A percentile compares a stretch with the other conserved stretches of the same genome.
Conservation (phyloP, 2,888 invertebrate species). For the Nephrotoma guestfalica region DNA sequence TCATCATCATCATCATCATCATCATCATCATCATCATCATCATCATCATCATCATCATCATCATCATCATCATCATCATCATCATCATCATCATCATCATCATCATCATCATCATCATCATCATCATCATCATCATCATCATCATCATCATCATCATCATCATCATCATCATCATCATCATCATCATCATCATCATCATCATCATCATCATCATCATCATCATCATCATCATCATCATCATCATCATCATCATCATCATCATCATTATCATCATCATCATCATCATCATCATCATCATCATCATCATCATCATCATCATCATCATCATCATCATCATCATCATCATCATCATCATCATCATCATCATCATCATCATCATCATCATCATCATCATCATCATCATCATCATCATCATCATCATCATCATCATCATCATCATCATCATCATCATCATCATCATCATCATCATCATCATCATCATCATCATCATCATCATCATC, state of each 20-base stretch:
- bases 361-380: background rate
- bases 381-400: background rate
- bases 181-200: background rate
- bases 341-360: background rate
- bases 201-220: background rate
- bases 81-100: background rate
- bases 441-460: background rate
- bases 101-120: background rate
- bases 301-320: background rate
- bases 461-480: background rate
- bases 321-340: background rate
- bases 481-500: background rate
- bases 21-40: background rate
- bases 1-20: background rate
- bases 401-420: background rate
- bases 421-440: background rate
- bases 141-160: background rate
- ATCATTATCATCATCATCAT: background rate
- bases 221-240: background rate
- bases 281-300: background rate
- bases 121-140: background rate
- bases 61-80: background rate
- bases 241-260: background rate
- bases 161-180: background rate
- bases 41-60: background rate